These are phyloP conservation scores for Poecilia picta DNA, from an alignment of 2,797 vertebrate genomes.

Conservation along the genomic window DNA sequence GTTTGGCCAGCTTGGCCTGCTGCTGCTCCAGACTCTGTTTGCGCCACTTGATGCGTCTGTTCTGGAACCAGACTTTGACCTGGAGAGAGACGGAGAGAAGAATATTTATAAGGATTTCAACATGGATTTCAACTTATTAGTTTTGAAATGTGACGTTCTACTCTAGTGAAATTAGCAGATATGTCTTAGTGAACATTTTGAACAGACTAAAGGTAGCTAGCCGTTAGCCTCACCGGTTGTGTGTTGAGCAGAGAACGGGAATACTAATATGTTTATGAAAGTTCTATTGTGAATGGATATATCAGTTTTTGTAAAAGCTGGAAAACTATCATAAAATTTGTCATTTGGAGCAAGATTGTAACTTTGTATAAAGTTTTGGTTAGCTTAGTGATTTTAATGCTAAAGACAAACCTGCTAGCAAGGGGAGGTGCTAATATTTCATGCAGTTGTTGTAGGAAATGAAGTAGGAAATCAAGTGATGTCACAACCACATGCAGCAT, in stretches of 20 bases:
- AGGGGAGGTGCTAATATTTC: neutral
- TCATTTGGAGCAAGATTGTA: neutral
- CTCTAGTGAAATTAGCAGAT: neutral
- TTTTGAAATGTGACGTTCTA: neutral
- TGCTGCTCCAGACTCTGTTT: constrained; percentile 90
- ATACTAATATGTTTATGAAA: neutral
- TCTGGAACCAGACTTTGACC: constrained; percentile 91
- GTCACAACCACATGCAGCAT: neutral
- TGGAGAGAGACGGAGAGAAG: constrained; percentile 37
- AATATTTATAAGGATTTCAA: neutral
- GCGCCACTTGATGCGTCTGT: constrained; percentile 88
- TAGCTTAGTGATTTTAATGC: neutral
- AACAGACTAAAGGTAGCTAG: neutral
- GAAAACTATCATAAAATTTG: neutral
- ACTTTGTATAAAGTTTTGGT: neutral
- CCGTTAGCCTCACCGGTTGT: neutral
- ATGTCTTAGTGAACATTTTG: neutral
- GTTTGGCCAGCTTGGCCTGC: constrained; percentile 84
- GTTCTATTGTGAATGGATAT: neutral
- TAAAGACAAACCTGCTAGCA: neutral
- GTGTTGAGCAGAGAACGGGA: neutral
- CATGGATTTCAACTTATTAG: neutral
- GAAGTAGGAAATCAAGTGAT: neutral
- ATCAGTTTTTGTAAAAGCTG: neutral
- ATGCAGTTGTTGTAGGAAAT: too few relatives aligned